Percentiles rank a stretch among this genome's conserved stretches.
phyloP scores from a whole-genome alignment of 2,113 vertebrate species.

The Daboia siamensis region DNA sequence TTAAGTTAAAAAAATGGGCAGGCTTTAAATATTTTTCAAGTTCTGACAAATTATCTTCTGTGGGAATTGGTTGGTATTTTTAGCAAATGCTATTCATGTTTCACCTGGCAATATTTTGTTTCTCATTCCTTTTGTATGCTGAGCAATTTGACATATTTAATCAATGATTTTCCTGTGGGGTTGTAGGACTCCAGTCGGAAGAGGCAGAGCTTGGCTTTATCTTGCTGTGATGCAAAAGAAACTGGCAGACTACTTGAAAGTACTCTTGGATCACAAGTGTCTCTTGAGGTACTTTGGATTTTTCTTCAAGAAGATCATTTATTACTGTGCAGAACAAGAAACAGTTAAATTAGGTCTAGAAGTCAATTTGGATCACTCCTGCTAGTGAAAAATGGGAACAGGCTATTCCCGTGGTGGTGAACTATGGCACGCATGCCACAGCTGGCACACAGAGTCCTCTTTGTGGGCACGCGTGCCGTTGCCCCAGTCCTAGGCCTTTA shows the following conservation, averaged over 20 bases:
- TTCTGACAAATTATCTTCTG: not conserved
- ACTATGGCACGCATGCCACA: too few relatives aligned
- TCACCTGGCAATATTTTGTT: not conserved
- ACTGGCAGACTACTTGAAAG: constrained; percentile 93
- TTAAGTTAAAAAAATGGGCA: not conserved
- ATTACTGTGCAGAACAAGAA: not conserved
- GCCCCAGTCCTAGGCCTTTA: too few relatives aligned
- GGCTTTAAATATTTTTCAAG: not conserved
- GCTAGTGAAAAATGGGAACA: not conserved
- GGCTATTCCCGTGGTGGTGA: too few relatives aligned
- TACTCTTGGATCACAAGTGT: constrained; percentile 86
- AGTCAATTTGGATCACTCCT: not conserved
- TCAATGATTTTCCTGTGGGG: constrained; percentile 25
- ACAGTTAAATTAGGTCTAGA: not conserved
- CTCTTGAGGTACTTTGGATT: constrained; percentile 80
- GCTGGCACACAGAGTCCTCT: too few relatives aligned
- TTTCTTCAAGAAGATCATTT: not conserved
- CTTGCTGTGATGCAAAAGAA: constrained; percentile 98
- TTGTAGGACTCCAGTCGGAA: constrained; percentile 88
- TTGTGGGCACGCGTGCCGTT: too few relatives aligned
- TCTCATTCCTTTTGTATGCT: not conserved
- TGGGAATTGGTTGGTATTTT: not conserved
- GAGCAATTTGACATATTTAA: not conserved
- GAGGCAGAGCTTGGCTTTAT: constrained; percentile 94
- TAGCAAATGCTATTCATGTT: not conserved